Evolutionary conservation across 2,797 vertebrate genomes (phyloP).

Genomic region (Lacerta bilineata): DNA sequence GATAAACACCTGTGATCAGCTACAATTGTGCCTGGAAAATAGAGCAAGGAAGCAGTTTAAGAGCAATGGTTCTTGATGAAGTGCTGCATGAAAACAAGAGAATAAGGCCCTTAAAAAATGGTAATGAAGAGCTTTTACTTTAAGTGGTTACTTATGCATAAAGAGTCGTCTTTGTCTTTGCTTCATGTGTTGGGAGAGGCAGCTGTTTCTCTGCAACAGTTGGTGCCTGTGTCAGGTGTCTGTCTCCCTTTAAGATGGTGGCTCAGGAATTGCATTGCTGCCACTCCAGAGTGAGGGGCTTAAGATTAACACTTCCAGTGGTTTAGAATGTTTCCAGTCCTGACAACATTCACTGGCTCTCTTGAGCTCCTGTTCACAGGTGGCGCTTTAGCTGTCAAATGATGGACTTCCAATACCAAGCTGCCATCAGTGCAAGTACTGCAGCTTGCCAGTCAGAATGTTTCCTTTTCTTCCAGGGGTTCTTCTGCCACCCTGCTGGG

Average conservation of each 20-base stretch:
- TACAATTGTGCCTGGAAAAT: not conserved
- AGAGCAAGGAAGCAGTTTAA: not conserved
- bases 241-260: conserved; percentile 57
- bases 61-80: not conserved
- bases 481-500: no score
- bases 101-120: conserved; percentile 31
- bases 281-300: fast-evolving
- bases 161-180: conserved; percentile 60
- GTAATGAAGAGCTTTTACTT: conserved; percentile 40
- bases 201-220: conserved; percentile 61
- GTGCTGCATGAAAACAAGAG: conserved; percentile 12
- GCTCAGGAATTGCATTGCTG: conserved; percentile 43
- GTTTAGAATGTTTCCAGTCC: conserved; percentile 45
- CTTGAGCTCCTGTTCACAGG: not conserved
- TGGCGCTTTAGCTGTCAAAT: not conserved
- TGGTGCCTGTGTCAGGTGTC: conserved; percentile 54
- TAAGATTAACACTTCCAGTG: conserved; percentile 43
- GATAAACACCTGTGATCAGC: not conserved
- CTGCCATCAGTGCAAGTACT: no score
- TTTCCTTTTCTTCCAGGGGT: no score
- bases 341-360: conserved; percentile 41
- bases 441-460: no score
- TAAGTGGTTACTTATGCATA: conserved; percentile 53
- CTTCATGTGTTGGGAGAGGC: conserved; percentile 36
- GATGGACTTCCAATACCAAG: no score